Percentiles rank a stretch among this genome's conserved stretches.
These are phyloP conservation scores for Drosophila subsilvestris DNA, from an alignment of 2,888 invertebrate species.

Conservation along the genomic window DNA sequence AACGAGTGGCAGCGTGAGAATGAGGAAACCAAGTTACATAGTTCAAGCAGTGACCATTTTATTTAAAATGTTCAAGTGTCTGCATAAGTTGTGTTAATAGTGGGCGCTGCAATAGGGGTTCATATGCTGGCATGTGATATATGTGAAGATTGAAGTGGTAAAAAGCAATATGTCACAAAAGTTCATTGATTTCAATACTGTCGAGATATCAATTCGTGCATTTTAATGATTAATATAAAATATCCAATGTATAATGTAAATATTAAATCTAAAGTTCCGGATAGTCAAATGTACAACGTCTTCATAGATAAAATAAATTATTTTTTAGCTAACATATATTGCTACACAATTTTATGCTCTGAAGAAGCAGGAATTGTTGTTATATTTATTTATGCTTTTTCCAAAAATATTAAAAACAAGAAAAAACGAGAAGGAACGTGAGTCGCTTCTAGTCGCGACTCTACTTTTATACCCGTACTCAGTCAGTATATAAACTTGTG, in stretches of 20 bases:
- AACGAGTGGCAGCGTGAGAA: slow-evolving; percentile 69
- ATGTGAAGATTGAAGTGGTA: slow-evolving; percentile 19
- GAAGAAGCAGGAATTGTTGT: no score
- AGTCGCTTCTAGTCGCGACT: no score
- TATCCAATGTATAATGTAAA: slow-evolving; percentile 3
- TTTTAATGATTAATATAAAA: slow-evolving; percentile 16
- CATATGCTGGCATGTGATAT: slow-evolving; percentile 70
- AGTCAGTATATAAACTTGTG: no score
- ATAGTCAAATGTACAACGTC: background rate
- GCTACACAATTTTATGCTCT: no score
- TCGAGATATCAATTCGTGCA: background rate
- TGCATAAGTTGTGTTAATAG: background rate
- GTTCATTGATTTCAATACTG: background rate
- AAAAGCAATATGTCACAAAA: slow-evolving; percentile 14
- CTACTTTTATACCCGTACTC: no score
- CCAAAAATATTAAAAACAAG: no score
- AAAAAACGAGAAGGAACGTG: no score
- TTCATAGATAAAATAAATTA: background rate
- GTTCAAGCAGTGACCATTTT: slow-evolving; percentile 57
- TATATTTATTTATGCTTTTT: no score
- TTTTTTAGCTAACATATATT: no score
- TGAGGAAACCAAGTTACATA: slow-evolving; percentile 72
- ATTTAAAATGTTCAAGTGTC: slow-evolving; percentile 42
- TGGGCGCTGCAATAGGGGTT: slow-evolving; percentile 58
- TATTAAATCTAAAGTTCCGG: slow-evolving; percentile 3